A percentile compares a stretch with the other conserved stretches of the same genome.
phyloP scores from a whole-genome alignment of 2,888 invertebrate species.

The Crossocerus cetratus region DNA sequence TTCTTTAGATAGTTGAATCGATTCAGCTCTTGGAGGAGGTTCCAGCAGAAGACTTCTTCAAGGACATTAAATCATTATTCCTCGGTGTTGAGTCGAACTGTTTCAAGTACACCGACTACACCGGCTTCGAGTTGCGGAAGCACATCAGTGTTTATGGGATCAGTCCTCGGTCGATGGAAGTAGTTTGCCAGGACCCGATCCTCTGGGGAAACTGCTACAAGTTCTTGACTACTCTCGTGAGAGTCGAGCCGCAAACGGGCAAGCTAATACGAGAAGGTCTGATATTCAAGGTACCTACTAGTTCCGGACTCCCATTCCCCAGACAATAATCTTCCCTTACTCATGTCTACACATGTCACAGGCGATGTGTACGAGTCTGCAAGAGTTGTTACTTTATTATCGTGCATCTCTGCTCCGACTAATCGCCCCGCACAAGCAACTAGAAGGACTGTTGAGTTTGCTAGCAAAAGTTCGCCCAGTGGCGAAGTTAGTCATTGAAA shows the following conservation, averaged over 20 bases:
- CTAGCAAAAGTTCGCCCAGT: constrained; percentile 64
- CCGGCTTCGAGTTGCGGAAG: constrained; percentile 63
- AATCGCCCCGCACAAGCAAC: constrained; percentile 45
- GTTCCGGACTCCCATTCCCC: not conserved
- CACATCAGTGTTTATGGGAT: constrained; percentile 62
- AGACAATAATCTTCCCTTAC: constrained; percentile 6
- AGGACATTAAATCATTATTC: constrained; percentile 67
- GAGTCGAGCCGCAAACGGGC: constrained; percentile 57
- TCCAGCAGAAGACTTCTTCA: constrained; percentile 60
- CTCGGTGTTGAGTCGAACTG: constrained; percentile 71
- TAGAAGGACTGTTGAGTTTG: constrained; percentile 58
- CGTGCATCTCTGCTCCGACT: constrained; percentile 67
- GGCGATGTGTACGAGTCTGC: constrained; percentile 71
- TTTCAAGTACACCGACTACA: constrained; percentile 63
- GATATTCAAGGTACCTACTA: constrained; percentile 66
- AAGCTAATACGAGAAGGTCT: constrained; percentile 67
- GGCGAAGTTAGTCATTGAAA: constrained; percentile 64
- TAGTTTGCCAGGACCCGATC: constrained; percentile 61
- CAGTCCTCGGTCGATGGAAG: constrained; percentile 59
- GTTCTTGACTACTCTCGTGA: constrained; percentile 61
- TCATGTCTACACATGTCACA: constrained; percentile 27
- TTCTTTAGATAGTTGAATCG: constrained; percentile 40
- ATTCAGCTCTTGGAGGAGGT: constrained; percentile 56
- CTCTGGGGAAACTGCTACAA: constrained; percentile 73
- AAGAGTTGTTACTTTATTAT: constrained; percentile 71